Base-by-base conservation (phyloP, 2,888 invertebrate species). In the Hydrotaea diabolus region DNA sequence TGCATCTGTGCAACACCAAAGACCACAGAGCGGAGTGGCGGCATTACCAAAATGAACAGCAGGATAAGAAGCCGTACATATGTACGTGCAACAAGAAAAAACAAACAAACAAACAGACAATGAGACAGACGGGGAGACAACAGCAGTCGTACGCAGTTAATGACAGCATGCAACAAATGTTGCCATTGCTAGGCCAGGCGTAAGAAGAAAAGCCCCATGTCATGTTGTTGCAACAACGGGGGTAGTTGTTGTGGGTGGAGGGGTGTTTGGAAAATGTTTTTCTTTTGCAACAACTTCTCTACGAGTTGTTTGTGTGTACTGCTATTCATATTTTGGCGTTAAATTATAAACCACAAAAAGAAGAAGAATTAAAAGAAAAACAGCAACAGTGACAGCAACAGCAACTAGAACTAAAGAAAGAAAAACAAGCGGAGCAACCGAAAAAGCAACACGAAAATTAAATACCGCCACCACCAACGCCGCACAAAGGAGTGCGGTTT, bases 131-230 rank as follows among this genome's bases (percentile, higher is more conserved):
- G n/a, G n/a, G n/a, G n/a, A n/a, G n/a, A 59, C 59, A 53, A 31
- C 39, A n/a, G n/a, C 31, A 31, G 2, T 31, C 31, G n/a, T 46
- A 62, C 64, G 26, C 59, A 13, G 49, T 75, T 78, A 78, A 82
- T 78, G 78, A 82, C 82, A 79, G 75, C 75, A 82, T 82, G 82
- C 82, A 82, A 82, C 78, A 82, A 82, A 78, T 82, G 82, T 72
- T 82, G 82, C 78, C 39, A 57, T 31, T 19, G 74, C 23, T 62
- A 64, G 46, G 73, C 73, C 36, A 66, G 31, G 31, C 31, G 31
- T 7, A 31, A 31, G 7, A 31, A 31, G 7, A 31, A 31, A 31
- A 31, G 7, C 7, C 31, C 31, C 49, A 57, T 64, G 19, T 21
- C n/a, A 39, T 53, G 73, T 55, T 17, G 19, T 55, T 43, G 59